Base-by-base conservation (phyloP, 2,797 vertebrate genomes). In the Cercopithecus diana region DNA sequence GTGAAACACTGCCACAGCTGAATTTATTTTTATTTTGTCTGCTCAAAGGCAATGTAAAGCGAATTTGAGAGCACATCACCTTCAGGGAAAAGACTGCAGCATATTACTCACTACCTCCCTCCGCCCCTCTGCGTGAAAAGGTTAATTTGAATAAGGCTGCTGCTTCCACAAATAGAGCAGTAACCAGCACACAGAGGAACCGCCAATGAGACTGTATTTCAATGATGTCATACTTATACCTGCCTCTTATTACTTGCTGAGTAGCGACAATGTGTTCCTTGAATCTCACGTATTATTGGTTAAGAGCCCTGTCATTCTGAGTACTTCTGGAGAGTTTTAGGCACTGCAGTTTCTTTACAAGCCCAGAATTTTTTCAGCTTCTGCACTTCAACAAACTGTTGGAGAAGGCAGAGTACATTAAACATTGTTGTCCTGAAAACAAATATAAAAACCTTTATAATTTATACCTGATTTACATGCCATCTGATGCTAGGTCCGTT, bases 111-210 rank as follows among this genome's bases (percentile, higher is more conserved):
- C 97, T 89, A 33, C 33, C 85, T 77, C 85, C 96, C 94, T 75
- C 97, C 93, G 11, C 92, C 84, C 76, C 79, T 83, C 95, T 57
- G 90, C 64, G 7, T 88, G 98, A 92, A 98, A 97, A 98, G 98
- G 98, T 98, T 98, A 98, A 98, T 98, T 98, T 98, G 98, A 98
- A 98, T 98, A 97, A 97, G 88, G 96, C 98, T 98, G 98, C 98
- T 92, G 97, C 96, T 98, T 95, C 98, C 96, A 97, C 98, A 98
- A 98, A 98, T 98, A 98, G 98, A 97, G 96, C 97, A 70, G 97
- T 77, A 96, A 87, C 70, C 61, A 67, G 96, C 83, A 22, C 86
- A 64, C 73, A 90, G 90, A 95, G 15, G 91, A 80, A 45, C 84
- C 1, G 1, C 98, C 98, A 98, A 98, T 98, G 97, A 96, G 97